Conservation (phyloP, 2,888 invertebrate genomes). For the Furcula furcula region DNA sequence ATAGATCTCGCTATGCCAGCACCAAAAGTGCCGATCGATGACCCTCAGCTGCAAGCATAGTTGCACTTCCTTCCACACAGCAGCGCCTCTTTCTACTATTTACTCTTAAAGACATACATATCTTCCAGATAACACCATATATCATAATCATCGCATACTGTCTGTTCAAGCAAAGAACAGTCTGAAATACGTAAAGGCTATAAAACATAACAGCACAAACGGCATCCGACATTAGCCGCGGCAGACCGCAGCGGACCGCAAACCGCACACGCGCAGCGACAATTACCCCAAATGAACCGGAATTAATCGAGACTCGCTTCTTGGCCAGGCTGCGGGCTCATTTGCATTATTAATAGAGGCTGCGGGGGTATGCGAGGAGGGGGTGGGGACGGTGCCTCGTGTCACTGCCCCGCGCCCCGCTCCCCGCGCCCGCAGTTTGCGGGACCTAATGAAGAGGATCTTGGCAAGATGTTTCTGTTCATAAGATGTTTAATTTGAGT, state of each 20-base stretch:
- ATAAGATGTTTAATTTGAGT: constrained; percentile 81
- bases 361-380: constrained; percentile 46
- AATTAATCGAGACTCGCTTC: constrained; percentile 80
- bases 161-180: not conserved
- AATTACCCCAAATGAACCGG: constrained; percentile 82
- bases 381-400: constrained; percentile 43
- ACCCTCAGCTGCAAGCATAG: too few species aligned
- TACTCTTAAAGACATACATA: too few species aligned
- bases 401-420: constrained; percentile 62
- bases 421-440: constrained; percentile 59
- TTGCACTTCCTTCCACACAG: too few species aligned
- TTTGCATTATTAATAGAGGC: constrained; percentile 82
- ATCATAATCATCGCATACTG: too few species aligned
- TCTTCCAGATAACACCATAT: too few species aligned
- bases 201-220: constrained; percentile 25
- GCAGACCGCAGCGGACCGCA: constrained; percentile 49
- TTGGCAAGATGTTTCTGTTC: constrained; percentile 78
- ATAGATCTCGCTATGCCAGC: too few species aligned
- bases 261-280: constrained; percentile 71
- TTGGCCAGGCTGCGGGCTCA: constrained; percentile 81
- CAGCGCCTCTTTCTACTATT: too few species aligned
- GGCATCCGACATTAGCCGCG: constrained; percentile 26
- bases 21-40: too few species aligned
- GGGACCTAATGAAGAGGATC: constrained; percentile 80
- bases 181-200: not conserved